A percentile compares a stretch with the other conserved stretches of the same genome.
Evolutionary conservation across 2,113 vertebrate species (phyloP).

Genomic region (Nettapus auritus): DNA sequence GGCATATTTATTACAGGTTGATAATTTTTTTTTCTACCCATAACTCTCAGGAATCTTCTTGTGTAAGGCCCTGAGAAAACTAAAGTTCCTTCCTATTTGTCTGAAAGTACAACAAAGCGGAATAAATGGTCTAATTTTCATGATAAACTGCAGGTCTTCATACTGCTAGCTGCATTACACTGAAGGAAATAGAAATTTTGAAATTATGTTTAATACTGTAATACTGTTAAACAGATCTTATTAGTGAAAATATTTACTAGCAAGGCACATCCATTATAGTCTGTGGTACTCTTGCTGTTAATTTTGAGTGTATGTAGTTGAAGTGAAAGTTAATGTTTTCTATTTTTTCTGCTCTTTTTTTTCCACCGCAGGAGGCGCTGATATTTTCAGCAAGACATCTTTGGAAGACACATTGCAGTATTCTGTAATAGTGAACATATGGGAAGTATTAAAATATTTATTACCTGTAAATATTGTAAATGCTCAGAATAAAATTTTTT

Average conservation of each 20-base stretch:
- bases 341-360: slow-evolving; percentile 7
- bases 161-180: neutral
- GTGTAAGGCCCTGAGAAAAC: neutral
- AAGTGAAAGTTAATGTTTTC: slow-evolving; percentile 29
- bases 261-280: neutral
- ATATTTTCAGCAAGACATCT: slow-evolving; percentile 67
- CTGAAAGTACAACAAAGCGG: neutral
- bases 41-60: neutral
- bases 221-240: neutral
- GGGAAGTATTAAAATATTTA: slow-evolving; percentile 87
- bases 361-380: slow-evolving; percentile 75
- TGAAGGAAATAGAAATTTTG: neutral
- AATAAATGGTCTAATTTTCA: neutral
- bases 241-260: neutral
- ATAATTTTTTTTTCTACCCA: neutral
- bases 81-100: neutral
- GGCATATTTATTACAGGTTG: neutral
- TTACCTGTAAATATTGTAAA: slow-evolving; percentile 86
- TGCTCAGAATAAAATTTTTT: slow-evolving; percentile 76
- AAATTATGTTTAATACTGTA: neutral
- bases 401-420: slow-evolving; percentile 79
- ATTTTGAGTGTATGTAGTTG: neutral
- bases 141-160: neutral
- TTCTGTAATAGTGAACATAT: slow-evolving; percentile 83
- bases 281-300: neutral